Evolutionary conservation across 1,140 invertebrate species (phyloP).

Genomic region (Drosophila mayri): DNA sequence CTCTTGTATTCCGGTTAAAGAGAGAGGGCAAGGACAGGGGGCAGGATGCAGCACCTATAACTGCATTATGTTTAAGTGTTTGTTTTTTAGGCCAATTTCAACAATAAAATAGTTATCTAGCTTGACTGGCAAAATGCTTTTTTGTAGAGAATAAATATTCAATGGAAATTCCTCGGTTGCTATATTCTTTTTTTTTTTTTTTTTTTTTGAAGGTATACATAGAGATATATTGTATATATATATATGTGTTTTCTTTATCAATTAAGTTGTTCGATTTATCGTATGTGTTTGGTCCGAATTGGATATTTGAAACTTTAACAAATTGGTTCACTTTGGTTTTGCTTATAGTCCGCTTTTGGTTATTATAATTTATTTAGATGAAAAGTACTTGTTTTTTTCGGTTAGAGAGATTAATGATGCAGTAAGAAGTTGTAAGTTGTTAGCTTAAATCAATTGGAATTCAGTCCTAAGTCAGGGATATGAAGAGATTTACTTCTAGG

Average conservation of each 20-base stretch:
- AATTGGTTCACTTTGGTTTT: conserved; percentile 64
- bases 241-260: conserved; percentile 26
- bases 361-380: conserved; percentile 26
- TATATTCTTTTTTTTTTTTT: conserved; percentile 9
- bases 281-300: conserved; percentile 65
- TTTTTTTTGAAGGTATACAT: conserved; percentile 34
- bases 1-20: conserved; percentile 43
- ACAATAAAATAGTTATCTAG: conserved; percentile 61
- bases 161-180: conserved; percentile 53
- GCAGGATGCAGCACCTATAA: conserved; percentile 21
- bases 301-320: conserved; percentile 77
- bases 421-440: conserved; percentile 22
- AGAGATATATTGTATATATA: conserved; percentile 32
- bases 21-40: conserved; percentile 14
- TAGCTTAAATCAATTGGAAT: conserved; percentile 40
- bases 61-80: conserved; percentile 32
- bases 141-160: conserved; percentile 56
- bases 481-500: conserved; percentile 46
- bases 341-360: conserved; percentile 28
- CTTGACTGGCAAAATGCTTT: conserved; percentile 53
- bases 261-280: conserved; percentile 49
- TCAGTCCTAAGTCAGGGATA: conserved; percentile 70
- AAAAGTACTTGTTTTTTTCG: conserved; percentile 21
- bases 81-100: conserved; percentile 60
- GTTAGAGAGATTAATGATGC: conserved; percentile 21